These are phyloP conservation scores for Agriopis leucophaearia DNA, from an alignment of 2,888 invertebrate genomes.

Conservation along the genomic window DNA sequence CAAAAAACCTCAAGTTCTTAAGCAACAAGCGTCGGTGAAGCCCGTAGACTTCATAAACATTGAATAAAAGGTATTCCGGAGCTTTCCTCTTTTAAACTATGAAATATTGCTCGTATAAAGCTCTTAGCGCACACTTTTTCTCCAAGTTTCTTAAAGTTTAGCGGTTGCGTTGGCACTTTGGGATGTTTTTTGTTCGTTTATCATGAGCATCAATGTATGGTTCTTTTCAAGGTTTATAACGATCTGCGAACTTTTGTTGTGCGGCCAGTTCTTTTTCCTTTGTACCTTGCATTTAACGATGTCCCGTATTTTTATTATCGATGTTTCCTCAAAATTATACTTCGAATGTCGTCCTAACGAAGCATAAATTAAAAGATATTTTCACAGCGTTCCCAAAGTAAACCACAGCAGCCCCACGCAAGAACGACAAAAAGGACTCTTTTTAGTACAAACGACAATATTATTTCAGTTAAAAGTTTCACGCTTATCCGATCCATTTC, in stretches of 20 bases:
- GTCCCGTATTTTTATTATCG: slow-evolving; percentile 39
- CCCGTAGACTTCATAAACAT: slow-evolving; percentile 59
- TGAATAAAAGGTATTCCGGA: slow-evolving; percentile 59
- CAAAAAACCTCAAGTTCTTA: slow-evolving; percentile 47
- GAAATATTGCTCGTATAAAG: slow-evolving; percentile 66
- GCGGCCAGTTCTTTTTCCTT: slow-evolving; percentile 32
- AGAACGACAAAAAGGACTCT: slow-evolving; percentile 49
- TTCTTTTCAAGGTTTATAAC: slow-evolving; percentile 43
- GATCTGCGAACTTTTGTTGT: slow-evolving; percentile 41
- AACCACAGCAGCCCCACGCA: slow-evolving; percentile 47
- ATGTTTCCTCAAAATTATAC: slow-evolving; percentile 27
- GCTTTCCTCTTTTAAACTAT: slow-evolving; percentile 66
- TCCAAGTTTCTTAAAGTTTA: slow-evolving; percentile 59
- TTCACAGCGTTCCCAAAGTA: slow-evolving; percentile 37
- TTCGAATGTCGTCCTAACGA: slow-evolving; percentile 22
- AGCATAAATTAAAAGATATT: slow-evolving; percentile 31
- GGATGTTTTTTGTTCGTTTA: slow-evolving; percentile 52
- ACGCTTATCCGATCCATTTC: slow-evolving; percentile 73
- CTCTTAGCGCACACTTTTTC: slow-evolving; percentile 61
- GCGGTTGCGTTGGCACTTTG: slow-evolving; percentile 58
- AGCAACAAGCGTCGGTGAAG: slow-evolving; percentile 47
- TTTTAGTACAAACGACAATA: slow-evolving; percentile 69
- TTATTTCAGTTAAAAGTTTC: slow-evolving; percentile 79
- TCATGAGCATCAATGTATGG: slow-evolving; percentile 49
- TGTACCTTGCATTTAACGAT: slow-evolving; percentile 36